These are phyloP conservation scores for Seriola aureovittata DNA, from an alignment of 2,113 vertebrate species.

Conservation along the genomic window DNA sequence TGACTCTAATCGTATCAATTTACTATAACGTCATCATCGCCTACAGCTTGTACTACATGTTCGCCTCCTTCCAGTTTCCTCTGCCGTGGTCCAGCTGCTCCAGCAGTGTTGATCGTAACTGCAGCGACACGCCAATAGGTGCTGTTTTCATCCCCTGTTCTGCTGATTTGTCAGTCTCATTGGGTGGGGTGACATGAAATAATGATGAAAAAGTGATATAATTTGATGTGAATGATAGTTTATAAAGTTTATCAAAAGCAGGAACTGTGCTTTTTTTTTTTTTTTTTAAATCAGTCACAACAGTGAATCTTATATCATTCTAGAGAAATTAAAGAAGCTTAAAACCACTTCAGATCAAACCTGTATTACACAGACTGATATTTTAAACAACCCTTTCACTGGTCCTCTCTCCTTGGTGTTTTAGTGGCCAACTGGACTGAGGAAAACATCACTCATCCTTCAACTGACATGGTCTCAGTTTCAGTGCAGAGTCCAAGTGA, in stretches of 20 bases:
- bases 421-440: slow-evolving; percentile 82
- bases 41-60: slow-evolving; percentile 95
- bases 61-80: slow-evolving; percentile 92
- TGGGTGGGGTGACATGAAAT: background rate
- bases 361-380: background rate
- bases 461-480: slow-evolving; percentile 26
- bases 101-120: slow-evolving; percentile 83
- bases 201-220: background rate
- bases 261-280: background rate
- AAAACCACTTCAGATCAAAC: slow-evolving; percentile 4
- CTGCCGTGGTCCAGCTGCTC: slow-evolving; percentile 90
- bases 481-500: slow-evolving; percentile 89
- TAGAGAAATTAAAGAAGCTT: background rate
- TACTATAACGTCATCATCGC: slow-evolving; percentile 96
- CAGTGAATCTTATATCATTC: too few relatives aligned
- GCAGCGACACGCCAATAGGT: slow-evolving; percentile 87
- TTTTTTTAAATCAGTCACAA: too few relatives aligned
- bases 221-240: background rate
- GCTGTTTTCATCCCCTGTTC: slow-evolving; percentile 4
- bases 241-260: background rate
- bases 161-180: slow-evolving; percentile 6
- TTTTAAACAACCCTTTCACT: background rate
- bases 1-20: slow-evolving; percentile 88
- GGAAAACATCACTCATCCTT: slow-evolving; percentile 72
- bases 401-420: background rate